Conservation (phyloP, 2,113 vertebrate genomes). For the Phyllostomus hastatus region DNA sequence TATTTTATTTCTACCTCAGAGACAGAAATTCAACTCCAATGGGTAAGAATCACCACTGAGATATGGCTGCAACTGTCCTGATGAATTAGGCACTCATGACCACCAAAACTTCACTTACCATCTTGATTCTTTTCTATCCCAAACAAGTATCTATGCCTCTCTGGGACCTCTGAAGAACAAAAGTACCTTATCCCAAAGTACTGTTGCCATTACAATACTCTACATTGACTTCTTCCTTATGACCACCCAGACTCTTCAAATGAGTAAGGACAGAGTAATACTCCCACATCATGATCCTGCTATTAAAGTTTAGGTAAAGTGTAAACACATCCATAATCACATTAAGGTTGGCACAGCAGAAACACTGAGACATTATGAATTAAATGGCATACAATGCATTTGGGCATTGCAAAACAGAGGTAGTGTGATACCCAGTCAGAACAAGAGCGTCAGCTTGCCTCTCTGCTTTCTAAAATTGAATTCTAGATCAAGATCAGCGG, state of each 20-base stretch:
- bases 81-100: background rate
- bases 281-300: background rate
- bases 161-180: background rate
- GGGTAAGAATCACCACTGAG: background rate
- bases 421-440: background rate
- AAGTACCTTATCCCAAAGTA: background rate
- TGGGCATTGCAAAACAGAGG: background rate
- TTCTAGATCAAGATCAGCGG: background rate
- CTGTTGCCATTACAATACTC: constrained; percentile 11
- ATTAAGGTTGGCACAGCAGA: background rate
- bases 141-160: background rate
- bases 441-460: background rate
- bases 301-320: background rate
- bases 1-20: background rate
- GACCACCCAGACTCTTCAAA: background rate
- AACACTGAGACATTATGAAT: background rate
- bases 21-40: background rate
- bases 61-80: background rate
- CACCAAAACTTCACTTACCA: background rate
- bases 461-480: background rate
- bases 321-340: background rate
- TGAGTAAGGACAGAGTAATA: background rate
- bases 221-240: background rate
- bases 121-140: background rate
- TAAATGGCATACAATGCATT: background rate